Evolutionary conservation across 2,113 vertebrate species (phyloP).

Genomic region (Poeciliopsis turrubarensis): DNA sequence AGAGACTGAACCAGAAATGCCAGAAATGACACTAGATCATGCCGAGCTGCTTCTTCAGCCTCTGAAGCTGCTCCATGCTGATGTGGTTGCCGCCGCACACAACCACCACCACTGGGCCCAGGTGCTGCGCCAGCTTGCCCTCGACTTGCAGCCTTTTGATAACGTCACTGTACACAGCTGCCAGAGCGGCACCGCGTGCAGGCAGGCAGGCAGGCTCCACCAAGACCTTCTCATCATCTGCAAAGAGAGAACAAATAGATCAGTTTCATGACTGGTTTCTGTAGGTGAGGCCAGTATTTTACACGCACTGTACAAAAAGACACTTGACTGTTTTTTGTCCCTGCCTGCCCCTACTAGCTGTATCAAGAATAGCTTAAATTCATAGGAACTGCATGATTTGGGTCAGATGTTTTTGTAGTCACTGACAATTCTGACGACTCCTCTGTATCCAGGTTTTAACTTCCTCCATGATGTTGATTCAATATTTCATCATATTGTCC

Average conservation of each 20-base stretch:
- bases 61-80: slow-evolving; percentile 74
- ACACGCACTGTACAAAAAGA: neutral
- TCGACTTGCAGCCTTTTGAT: slow-evolving; percentile 82
- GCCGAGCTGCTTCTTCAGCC: slow-evolving; percentile 82
- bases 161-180: slow-evolving; percentile 84
- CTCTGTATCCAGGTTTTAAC: neutral
- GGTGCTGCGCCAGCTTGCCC: slow-evolving; percentile 70
- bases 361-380: no score
- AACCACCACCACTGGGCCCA: slow-evolving; percentile 83
- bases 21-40: slow-evolving; percentile 28
- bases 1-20: slow-evolving; percentile 6
- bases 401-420: neutral
- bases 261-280: neutral
- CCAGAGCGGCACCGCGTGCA: slow-evolving; percentile 87
- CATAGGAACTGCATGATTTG: neutral
- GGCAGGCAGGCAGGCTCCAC: slow-evolving; percentile 92
- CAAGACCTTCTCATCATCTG: slow-evolving; percentile 91
- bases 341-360: no score
- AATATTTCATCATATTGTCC: neutral
- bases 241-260: slow-evolving; percentile 5
- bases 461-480: neutral
- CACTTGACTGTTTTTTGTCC: no score
- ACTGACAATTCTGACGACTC: neutral
- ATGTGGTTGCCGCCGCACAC: slow-evolving; percentile 91
- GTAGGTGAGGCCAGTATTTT: neutral